Percentiles rank a stretch among this genome's conserved stretches.
These are phyloP conservation scores for Gorsachius magnificus DNA, from an alignment of 2,797 vertebrate genomes.

Conservation along the genomic window DNA sequence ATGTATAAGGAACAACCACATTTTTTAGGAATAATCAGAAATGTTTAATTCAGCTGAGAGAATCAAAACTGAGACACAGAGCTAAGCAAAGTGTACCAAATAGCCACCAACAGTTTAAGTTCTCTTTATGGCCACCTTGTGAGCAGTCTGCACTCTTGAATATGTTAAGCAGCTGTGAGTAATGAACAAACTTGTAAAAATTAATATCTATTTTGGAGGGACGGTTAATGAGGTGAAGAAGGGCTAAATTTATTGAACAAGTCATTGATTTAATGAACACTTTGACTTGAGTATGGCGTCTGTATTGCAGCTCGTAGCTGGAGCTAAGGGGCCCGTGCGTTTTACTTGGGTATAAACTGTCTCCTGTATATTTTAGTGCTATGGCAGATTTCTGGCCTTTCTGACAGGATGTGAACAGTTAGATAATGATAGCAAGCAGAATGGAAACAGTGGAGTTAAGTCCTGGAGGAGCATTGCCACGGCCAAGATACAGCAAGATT, in stretches of 20 bases:
- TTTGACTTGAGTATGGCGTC: background rate
- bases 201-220: background rate
- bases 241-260: background rate
- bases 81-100: background rate
- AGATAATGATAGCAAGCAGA: background rate
- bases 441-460: background rate
- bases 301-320: background rate
- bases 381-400: background rate
- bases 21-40: background rate
- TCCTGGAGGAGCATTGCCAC: background rate
- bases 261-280: background rate
- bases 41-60: background rate
- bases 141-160: background rate
- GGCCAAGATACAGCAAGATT: background rate
- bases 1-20: background rate
- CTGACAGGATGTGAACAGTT: background rate
- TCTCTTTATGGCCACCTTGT: background rate
- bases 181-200: slow-evolving; percentile 23
- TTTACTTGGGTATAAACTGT: background rate
- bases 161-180: background rate
- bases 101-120: background rate
- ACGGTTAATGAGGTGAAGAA: slow-evolving; percentile 17
- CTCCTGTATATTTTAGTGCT: background rate
- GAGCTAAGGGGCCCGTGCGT: background rate
- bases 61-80: background rate